Percentiles rank a stretch among this genome's conserved stretches.
Conservation (phyloP, 2,888 invertebrate species). For the Pheosia gnoma region DNA sequence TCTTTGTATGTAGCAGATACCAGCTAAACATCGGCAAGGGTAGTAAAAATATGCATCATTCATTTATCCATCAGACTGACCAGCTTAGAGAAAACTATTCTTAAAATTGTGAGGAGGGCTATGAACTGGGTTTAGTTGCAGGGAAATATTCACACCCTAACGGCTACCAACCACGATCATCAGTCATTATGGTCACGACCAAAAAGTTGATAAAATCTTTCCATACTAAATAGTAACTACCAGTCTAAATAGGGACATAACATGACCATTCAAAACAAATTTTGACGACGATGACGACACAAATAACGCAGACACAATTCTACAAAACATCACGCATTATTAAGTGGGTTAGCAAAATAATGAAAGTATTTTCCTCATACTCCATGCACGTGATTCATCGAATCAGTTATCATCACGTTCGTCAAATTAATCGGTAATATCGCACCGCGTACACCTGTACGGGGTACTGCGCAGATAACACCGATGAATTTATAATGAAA, state of each 20-base stretch:
- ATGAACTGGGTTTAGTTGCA: too few species aligned
- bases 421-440: constrained; percentile 15
- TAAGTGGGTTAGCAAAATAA: neutral
- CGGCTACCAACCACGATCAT: too few species aligned
- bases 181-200: too few species aligned
- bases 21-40: too few species aligned
- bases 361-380: neutral
- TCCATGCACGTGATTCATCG: neutral
- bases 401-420: constrained; percentile 4
- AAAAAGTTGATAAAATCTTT: neutral
- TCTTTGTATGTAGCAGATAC: neutral
- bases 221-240: neutral
- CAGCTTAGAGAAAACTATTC: too few species aligned
- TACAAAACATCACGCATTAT: constrained; percentile 4
- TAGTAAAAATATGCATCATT: too few species aligned
- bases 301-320: neutral
- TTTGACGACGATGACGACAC: neutral
- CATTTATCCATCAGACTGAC: too few species aligned
- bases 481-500: constrained; percentile 20
- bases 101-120: too few species aligned
- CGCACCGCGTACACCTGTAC: constrained; percentile 10
- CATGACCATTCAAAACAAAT: neutral
- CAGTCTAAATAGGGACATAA: neutral
- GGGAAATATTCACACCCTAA: too few species aligned
- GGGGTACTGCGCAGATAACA: constrained; percentile 28